Evolutionary conservation across 2,797 vertebrate species (phyloP), one percentile per base, ranked within the genome.

Genomic region (Synanceia verrucosa): DNA sequence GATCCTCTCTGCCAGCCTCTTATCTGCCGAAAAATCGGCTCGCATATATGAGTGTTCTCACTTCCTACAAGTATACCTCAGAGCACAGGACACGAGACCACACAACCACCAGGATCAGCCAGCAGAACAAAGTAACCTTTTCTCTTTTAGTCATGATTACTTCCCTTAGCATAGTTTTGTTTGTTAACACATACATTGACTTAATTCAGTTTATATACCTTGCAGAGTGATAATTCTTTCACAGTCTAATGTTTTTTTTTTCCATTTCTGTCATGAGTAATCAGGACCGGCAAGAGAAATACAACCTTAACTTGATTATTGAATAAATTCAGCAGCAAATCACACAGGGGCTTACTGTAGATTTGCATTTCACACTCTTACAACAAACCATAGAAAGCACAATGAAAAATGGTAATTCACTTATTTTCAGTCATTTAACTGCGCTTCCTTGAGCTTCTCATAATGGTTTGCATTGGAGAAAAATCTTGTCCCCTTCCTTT

Each of bases 41-140:
- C 79, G 78, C 66, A 81, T 80, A 82, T 58, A 82, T 82, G 88
- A 86, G 81, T 78, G 70, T 89, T 91, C 64, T 87, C 84, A 91
- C 73, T 76, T 79, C 73, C 86, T 90, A 87, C 80, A 88, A 86
- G 73, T 89, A 93, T 93, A 94, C 93, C 93, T 94, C 92, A 94
- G 87, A 92, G 87, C 88, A 92, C 87, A 81, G 85, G 80, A 87
- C 87, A 92, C 81, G 69, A 86, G 82, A 86, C 88, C 87, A 85
- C 83, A 86, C 69, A 74, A 80, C 80, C 81, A 79, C 58, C 69
- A 80, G 75, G 72, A 77, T 83, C 78, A 82, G 73, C 85, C 83
- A 86, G 78, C 84, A 83, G 34, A 83, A 76, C 75, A 70, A 68
- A 84, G 69, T 71, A 70, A 78, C 78, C 72, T 73, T 64, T 70